These are phyloP conservation scores for Melolontha melolontha DNA, from an alignment of 2,888 invertebrate genomes.

Conservation along the genomic window DNA sequence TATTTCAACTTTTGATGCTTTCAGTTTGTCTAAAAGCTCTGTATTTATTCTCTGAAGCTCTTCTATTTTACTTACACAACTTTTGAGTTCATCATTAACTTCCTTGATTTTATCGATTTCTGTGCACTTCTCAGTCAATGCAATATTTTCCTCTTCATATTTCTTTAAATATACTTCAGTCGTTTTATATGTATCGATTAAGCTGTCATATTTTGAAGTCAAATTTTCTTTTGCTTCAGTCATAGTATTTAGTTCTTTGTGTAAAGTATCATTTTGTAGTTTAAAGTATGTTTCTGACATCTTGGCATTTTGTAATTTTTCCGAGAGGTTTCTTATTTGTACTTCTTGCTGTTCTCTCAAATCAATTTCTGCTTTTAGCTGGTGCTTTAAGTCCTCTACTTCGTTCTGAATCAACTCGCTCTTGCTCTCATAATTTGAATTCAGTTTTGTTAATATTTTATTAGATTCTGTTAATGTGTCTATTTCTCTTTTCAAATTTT, in stretches of 20 bases:
- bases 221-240: constrained; percentile 53
- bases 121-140: constrained; percentile 61
- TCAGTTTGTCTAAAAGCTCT: constrained; percentile 6
- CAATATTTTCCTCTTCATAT: constrained; percentile 60
- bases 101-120: constrained; percentile 52
- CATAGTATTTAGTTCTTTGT: constrained; percentile 54
- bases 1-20: constrained; percentile 8
- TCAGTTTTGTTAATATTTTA: constrained; percentile 50
- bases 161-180: constrained; percentile 30
- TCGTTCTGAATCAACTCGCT: constrained; percentile 55
- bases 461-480: constrained; percentile 57
- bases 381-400: constrained; percentile 56
- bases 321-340: constrained; percentile 56
- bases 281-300: constrained; percentile 61
- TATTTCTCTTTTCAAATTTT: constrained; percentile 56
- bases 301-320: constrained; percentile 63
- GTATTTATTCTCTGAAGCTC: constrained; percentile 1
- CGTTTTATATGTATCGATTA: constrained; percentile 21
- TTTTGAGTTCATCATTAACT: constrained; percentile 59
- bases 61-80: constrained; percentile 50
- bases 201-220: constrained; percentile 50
- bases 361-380: constrained; percentile 55
- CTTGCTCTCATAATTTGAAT: constrained; percentile 52
- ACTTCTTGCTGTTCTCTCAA: constrained; percentile 51
- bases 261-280: constrained; percentile 57